Evolutionary conservation across 2,888 invertebrate genomes (phyloP).

Genomic region (Drosophila mayaguana): DNA sequence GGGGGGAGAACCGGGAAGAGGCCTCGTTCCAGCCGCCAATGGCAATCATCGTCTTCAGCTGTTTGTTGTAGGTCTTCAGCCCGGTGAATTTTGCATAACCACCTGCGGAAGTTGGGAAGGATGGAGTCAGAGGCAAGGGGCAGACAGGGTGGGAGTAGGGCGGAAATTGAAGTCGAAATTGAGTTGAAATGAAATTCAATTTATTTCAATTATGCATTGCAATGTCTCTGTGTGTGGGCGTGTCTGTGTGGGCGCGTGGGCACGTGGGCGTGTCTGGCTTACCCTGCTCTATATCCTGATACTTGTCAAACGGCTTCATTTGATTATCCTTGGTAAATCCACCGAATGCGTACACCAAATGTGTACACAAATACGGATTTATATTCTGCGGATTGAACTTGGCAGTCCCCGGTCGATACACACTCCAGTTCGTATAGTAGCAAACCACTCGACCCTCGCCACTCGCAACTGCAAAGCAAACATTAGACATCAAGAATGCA

Average conservation of each 20-base stretch:
- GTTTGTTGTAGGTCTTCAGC: conserved; percentile 96
- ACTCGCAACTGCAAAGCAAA: conserved; percentile 74
- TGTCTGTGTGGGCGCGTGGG: neutral
- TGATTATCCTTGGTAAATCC: conserved; percentile 96
- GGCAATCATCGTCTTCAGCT: conserved; percentile 95
- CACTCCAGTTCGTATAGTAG: conserved; percentile 97
- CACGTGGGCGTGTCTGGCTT: conserved; percentile 52
- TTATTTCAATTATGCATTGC: conserved; percentile 2
- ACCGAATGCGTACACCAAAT: conserved; percentile 96
- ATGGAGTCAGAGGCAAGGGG: neutral
- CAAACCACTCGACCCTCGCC: conserved; percentile 92
- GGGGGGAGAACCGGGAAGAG: conserved; percentile 93
- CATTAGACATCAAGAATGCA: neutral
- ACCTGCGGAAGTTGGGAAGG: conserved; percentile 86
- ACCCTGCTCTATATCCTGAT: conserved; percentile 98
- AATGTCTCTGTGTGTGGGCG: neutral
- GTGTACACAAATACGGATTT: conserved; percentile 97
- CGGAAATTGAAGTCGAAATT: conserved; percentile 60
- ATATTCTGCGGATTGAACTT: conserved; percentile 97
- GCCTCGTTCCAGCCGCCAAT: conserved; percentile 98
- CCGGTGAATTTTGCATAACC: conserved; percentile 97
- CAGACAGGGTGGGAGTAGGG: neutral
- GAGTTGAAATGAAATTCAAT: conserved; percentile 32
- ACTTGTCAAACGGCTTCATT: conserved; percentile 96
- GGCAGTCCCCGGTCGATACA: conserved; percentile 95